These are phyloP conservation scores for Aphaenogaster ashmeadi DNA, from an alignment of 1,140 invertebrate species.

Conservation along the genomic window DNA sequence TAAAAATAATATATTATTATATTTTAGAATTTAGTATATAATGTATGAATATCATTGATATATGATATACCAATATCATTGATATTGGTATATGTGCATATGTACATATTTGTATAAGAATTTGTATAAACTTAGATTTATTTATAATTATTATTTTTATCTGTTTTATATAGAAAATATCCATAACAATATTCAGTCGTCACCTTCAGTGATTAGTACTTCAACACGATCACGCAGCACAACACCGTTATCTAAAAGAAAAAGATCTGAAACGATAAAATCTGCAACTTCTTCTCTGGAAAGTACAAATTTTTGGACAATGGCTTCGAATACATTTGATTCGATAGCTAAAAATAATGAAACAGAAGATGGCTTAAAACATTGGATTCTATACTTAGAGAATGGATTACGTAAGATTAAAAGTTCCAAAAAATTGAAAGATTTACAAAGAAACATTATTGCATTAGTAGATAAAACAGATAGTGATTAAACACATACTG, in stretches of 20 bases:
- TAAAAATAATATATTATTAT: background rate
- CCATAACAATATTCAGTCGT: background rate
- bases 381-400: slow-evolving; percentile 7
- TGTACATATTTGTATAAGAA: no score
- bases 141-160: background rate
- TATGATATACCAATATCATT: no score
- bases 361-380: background rate
- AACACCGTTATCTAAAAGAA: background rate
- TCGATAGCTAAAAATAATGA: background rate
- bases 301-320: background rate
- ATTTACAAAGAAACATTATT: background rate
- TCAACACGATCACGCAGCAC: background rate
- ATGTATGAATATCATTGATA: background rate
- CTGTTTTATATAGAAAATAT: slow-evolving; percentile 2
- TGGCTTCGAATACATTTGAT: background rate
- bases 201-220: background rate
- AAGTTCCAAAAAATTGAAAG: background rate
- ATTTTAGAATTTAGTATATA: background rate
- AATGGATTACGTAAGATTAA: slow-evolving; percentile 4
- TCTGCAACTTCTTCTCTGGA: background rate
- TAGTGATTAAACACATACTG: slow-evolving; percentile 6
- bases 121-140: no score
- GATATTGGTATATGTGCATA: no score
- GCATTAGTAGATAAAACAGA: background rate
- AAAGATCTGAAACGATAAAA: background rate